Conservation (phyloP, 1,140 invertebrate genomes). For the Schlechtendalia chinensis region DNA sequence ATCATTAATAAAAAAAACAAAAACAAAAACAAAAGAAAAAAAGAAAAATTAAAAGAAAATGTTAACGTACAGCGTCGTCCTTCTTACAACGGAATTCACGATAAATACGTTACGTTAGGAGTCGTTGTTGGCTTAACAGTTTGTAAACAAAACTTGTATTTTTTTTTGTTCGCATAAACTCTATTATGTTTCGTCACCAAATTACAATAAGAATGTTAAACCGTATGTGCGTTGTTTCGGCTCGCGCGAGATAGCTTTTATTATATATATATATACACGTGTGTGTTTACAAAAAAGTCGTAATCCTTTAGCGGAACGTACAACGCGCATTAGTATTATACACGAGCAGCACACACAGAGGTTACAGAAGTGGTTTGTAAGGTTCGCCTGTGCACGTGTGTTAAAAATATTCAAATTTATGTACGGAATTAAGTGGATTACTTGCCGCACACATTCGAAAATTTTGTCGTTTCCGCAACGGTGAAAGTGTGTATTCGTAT, state of each 20-base stretch:
- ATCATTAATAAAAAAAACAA: too few relatives aligned
- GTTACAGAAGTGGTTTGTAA: slow-evolving; percentile 31
- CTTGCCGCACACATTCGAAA: background rate
- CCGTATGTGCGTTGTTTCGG: background rate
- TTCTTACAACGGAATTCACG: too few relatives aligned
- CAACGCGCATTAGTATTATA: background rate
- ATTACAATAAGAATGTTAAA: slow-evolving; percentile 15
- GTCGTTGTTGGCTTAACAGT: background rate
- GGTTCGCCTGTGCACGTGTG: background rate
- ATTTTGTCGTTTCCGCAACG: background rate
- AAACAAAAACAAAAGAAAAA: too few relatives aligned
- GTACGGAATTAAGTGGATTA: slow-evolving; percentile 30
- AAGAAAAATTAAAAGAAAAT: too few relatives aligned
- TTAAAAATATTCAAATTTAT: slow-evolving; percentile 37
- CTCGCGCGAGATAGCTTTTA: background rate
- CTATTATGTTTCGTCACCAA: too few relatives aligned
- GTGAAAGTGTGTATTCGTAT: background rate
- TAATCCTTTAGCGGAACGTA: background rate
- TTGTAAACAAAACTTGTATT: background rate
- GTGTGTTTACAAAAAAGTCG: slow-evolving; percentile 1
- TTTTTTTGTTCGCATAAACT: background rate
- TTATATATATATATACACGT: too few relatives aligned
- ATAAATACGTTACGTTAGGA: too few relatives aligned
- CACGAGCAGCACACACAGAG: background rate
- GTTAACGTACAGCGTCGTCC: too few relatives aligned